phyloP scores from a whole-genome alignment of 2,113 vertebrate species.

The Neodon shergylaensis region DNA sequence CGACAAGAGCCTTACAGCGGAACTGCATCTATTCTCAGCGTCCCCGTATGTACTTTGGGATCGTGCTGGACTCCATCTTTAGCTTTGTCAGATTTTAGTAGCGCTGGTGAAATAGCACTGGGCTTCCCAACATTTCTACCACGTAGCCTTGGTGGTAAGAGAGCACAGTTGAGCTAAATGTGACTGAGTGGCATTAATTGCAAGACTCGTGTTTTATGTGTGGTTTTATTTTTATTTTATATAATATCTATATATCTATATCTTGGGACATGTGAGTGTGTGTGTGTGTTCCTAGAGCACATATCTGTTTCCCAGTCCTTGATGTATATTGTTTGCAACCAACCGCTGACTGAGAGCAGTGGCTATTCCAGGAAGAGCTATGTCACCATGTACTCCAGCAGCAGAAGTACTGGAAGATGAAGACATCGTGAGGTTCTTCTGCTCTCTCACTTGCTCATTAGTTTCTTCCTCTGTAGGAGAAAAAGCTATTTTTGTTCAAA shows the following conservation, averaged over 20 bases:
- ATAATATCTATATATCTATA: not conserved
- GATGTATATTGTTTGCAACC: not conserved
- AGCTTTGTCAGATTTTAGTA: conserved; percentile 39
- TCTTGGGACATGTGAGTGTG: not conserved
- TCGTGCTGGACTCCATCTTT: not conserved
- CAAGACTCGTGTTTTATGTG: not conserved
- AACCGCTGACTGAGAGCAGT: not conserved
- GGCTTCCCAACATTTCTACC: not conserved
- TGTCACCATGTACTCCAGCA: not conserved
- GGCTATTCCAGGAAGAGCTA: not conserved
- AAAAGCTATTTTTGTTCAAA: not conserved
- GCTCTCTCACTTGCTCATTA: not conserved
- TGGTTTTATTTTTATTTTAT: not conserved
- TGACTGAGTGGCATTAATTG: not conserved
- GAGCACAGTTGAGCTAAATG: not conserved
- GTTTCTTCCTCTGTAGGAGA: not conserved
- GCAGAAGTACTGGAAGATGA: not conserved
- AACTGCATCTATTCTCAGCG: not conserved
- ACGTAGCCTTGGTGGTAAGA: not conserved
- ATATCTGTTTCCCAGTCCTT: not conserved
- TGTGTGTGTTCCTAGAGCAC: not conserved
- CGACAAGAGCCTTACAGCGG: not conserved
- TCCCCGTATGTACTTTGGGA: not conserved
- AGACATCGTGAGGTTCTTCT: not conserved
- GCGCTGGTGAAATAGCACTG: not conserved